Base-by-base conservation (phyloP, 1,140 invertebrate species). In the Triops longicaudatus region DNA sequence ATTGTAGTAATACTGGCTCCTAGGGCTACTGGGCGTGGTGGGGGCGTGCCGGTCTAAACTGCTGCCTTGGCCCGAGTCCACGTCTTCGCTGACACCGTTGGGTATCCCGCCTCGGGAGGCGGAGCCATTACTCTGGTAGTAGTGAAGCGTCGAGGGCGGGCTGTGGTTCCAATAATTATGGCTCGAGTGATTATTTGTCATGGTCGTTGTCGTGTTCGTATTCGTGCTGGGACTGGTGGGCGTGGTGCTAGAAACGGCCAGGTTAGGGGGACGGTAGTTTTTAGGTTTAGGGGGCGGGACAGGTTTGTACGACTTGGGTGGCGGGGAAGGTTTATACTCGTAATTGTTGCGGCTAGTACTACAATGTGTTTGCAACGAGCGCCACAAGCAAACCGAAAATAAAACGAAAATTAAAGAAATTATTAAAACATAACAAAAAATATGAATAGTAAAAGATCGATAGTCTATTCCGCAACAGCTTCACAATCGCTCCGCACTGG, bases 241-340 rank as follows among this genome's bases (percentile, higher is more conserved):
- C 44, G 12, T 26, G 50, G 43, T 76, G 74, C 31, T 37, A 5
- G 76, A 73, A 42, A 73, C 22, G 44, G 75, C 28, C 17, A 28
- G 26, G n/a, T 88, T 88, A 0, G 92, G 92, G 37, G 92, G 92
- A 22, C 92, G 89, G 82, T 95, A 95, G 83, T 94, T 94, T 82
- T 94, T 94, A 43, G 94, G 94, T 83, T 96, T 96, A 0, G 94
- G 94, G 27, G 94, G 94, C 27, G 94, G 94, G 76, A 95, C 90
- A 0, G 94, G 94, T 83, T 96, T 96, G 84, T 95, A 95, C 37
- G 75, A 63, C 26, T 79, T 78, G 27, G 84, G 84, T 78, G 86
- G 85, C 71, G 84, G 81, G 26, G 83, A 77, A 28, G 84, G 81
- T 80, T 86, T 85, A 79, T 84, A 83, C 50, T 83, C 83, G 17